phyloP scores from a whole-genome alignment of 2,797 vertebrate species.

The Lepus townsendii region DNA sequence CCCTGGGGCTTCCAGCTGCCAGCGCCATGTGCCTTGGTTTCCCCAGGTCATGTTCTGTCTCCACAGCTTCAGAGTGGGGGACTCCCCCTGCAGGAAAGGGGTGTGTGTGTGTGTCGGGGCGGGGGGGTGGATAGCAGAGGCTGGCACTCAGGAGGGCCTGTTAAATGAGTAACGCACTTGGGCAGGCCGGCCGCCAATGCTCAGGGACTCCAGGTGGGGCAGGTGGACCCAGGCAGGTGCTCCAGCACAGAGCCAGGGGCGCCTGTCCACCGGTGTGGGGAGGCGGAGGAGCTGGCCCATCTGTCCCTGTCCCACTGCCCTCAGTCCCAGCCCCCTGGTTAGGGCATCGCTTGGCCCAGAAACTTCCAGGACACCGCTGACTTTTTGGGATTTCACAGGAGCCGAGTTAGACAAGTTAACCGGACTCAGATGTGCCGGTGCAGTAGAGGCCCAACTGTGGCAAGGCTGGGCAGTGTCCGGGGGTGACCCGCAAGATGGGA shows the following conservation, averaged over 20 bases:
- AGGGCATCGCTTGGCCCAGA: neutral
- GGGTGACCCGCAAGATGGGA: neutral
- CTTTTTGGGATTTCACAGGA: neutral
- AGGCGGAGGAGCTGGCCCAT: neutral
- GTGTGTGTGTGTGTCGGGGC: neutral
- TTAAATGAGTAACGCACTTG: neutral
- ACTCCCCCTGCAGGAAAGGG: too few species aligned
- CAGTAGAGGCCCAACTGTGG: neutral
- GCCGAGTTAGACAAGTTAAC: neutral
- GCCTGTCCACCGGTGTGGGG: too few species aligned
- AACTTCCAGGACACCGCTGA: neutral
- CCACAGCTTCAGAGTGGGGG: neutral
- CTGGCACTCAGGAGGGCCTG: neutral
- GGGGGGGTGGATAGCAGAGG: too few species aligned
- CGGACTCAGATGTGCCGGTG: neutral
- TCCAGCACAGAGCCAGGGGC: neutral
- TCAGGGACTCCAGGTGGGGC: neutral
- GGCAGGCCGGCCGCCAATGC: neutral
- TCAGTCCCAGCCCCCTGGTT: neutral
- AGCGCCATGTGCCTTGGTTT: neutral
- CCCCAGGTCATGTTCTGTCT: neutral
- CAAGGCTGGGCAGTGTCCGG: neutral
- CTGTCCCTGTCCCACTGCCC: too few species aligned
- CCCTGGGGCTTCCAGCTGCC: neutral
- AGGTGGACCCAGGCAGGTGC: neutral